Evolutionary conservation across 2,797 vertebrate genomes (phyloP).

Genomic region (Poeciliopsis gracilis): DNA sequence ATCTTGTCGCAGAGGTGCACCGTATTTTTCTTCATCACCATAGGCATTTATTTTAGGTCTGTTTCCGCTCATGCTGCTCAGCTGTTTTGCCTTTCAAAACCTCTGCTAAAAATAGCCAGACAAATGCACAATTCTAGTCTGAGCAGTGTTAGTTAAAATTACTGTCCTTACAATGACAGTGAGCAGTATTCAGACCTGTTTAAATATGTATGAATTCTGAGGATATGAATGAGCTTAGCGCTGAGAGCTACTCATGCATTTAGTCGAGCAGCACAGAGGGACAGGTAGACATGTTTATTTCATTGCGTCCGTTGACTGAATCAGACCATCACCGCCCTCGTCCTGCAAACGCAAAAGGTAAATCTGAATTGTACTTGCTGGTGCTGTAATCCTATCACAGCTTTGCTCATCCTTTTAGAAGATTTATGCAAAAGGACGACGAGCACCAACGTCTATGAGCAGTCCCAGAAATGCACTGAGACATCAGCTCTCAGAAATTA

Average conservation of each 20-base stretch:
- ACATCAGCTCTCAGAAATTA: constrained; percentile 54
- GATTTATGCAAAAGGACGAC: constrained; percentile 40
- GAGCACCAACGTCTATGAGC: constrained; percentile 26
- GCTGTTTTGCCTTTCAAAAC: constrained; percentile 10
- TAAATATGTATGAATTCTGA: constrained; percentile 19
- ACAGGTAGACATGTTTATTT: neutral
- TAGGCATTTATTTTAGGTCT: constrained; percentile 7
- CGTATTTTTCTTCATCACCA: neutral
- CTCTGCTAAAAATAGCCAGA: constrained; percentile 10
- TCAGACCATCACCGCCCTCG: neutral
- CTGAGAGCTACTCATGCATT: neutral
- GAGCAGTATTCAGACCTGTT: constrained; percentile 11
- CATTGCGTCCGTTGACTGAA: constrained; percentile 13
- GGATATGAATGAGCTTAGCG: constrained; percentile 17
- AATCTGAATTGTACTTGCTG: constrained; percentile 20
- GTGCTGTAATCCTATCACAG: constrained; percentile 8
- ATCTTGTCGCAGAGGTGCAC: neutral
- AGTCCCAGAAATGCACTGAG: constrained; percentile 28
- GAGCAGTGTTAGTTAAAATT: constrained; percentile 2
- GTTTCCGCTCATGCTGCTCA: neutral
- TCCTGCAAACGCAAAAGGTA: constrained; percentile 13
- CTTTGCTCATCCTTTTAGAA: constrained; percentile 12
- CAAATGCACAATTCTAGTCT: constrained; percentile 8
- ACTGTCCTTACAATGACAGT: constrained; percentile 2
- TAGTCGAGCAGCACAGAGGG: constrained; percentile 7